Evolutionary conservation across 1,140 invertebrate genomes (phyloP).

Genomic region (Monochamus saltuarius): DNA sequence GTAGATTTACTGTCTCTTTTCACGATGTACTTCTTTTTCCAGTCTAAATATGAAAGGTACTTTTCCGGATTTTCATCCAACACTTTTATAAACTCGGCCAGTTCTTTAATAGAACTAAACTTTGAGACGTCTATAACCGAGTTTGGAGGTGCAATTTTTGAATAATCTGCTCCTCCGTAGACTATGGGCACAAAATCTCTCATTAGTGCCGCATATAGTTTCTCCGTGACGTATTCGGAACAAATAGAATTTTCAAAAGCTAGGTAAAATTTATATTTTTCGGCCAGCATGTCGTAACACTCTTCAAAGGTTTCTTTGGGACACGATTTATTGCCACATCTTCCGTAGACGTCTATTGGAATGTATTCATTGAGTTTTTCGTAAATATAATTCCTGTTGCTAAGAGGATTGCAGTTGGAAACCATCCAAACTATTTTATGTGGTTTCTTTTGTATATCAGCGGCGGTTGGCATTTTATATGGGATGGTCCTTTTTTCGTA

Average conservation of each 20-base stretch:
- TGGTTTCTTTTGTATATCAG: slow-evolving; percentile 44
- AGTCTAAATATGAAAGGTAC: slow-evolving; percentile 58
- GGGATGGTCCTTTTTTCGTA: slow-evolving; percentile 2
- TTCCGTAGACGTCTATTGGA: slow-evolving; percentile 69
- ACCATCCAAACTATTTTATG: slow-evolving; percentile 62
- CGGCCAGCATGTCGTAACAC: slow-evolving; percentile 53
- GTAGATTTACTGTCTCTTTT: slow-evolving; percentile 6
- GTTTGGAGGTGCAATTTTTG: slow-evolving; percentile 55
- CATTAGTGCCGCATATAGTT: slow-evolving; percentile 54
- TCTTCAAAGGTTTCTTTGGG: slow-evolving; percentile 39
- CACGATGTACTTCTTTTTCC: slow-evolving; percentile 37
- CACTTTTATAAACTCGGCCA: slow-evolving; percentile 56
- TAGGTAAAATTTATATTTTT: slow-evolving; percentile 55
- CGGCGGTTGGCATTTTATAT: slow-evolving; percentile 8
- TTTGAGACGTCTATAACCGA: slow-evolving; percentile 65
- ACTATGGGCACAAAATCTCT: slow-evolving; percentile 59
- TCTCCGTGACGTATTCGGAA: slow-evolving; percentile 62
- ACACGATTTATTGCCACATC: slow-evolving; percentile 54
- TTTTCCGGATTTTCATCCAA: slow-evolving; percentile 52
- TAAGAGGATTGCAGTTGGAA: slow-evolving; percentile 60
- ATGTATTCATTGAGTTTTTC: slow-evolving; percentile 58
- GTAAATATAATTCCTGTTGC: slow-evolving; percentile 57
- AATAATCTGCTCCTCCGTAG: slow-evolving; percentile 59
- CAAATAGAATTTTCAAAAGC: slow-evolving; percentile 63
- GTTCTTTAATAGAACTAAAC: slow-evolving; percentile 53